Evolutionary conservation across 1,140 invertebrate species (phyloP).

Genomic region (Physella acuta): DNA sequence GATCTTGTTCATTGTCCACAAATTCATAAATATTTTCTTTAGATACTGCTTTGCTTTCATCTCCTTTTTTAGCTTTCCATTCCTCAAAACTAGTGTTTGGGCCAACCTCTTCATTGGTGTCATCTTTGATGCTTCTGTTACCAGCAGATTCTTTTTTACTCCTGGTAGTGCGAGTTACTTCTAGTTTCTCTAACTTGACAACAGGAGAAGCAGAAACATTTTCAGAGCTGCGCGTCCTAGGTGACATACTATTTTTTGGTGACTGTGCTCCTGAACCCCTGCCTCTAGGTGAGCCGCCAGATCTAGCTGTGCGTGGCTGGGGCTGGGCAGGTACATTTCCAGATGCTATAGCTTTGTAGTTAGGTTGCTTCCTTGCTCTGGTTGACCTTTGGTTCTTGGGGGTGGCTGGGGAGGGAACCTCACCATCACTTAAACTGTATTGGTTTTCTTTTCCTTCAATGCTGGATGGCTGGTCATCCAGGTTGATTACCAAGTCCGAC

Average conservation of each 20-base stretch:
- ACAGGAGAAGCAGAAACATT: constrained; percentile 40
- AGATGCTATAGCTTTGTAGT: constrained; percentile 44
- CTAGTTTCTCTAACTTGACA: constrained; percentile 46
- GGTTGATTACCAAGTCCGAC: constrained; percentile 31
- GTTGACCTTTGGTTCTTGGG: constrained; percentile 32
- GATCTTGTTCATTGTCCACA: constrained; percentile 32
- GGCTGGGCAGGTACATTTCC: constrained; percentile 34
- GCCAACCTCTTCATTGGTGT: constrained; percentile 6
- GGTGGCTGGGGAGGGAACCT: constrained; percentile 19
- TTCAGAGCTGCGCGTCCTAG: constrained; percentile 33
- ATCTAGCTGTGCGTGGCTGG: constrained; percentile 27
- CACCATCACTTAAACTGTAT: constrained; percentile 23
- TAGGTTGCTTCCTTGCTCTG: constrained; percentile 33
- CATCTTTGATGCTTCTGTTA: constrained; percentile 11
- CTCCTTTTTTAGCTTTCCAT: constrained; percentile 24
- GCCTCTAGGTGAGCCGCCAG: constrained; percentile 32
- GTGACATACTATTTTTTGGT: constrained; percentile 37
- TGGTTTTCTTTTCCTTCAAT: constrained; percentile 29
- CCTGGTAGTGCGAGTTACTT: constrained; percentile 27
- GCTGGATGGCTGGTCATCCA: constrained; percentile 28
- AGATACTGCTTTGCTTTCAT: constrained; percentile 21
- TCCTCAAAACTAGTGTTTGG: constrained; percentile 29
- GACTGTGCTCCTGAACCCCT: constrained; percentile 32
- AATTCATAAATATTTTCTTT: constrained; percentile 37
- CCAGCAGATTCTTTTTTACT: constrained; percentile 8